Conservation (phyloP, 2,888 invertebrate genomes). For the Strigamia maritima region DNA sequence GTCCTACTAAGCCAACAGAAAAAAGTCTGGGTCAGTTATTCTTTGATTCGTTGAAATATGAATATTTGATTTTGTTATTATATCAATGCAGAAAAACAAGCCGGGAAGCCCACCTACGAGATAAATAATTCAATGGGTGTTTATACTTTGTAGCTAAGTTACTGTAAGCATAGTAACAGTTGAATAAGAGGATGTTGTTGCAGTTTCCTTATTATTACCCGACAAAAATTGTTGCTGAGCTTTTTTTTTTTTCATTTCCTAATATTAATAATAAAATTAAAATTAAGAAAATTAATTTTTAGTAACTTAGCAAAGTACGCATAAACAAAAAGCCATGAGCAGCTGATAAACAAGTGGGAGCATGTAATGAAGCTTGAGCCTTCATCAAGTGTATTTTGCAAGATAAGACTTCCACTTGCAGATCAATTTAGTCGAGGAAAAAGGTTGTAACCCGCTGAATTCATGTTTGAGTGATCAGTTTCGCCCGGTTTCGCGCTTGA, state of each 20-base stretch:
- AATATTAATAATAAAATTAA: not conserved
- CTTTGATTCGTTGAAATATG: too few relatives aligned
- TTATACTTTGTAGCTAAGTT: too few relatives aligned
- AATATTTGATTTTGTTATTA: too few relatives aligned
- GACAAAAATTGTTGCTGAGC: too few relatives aligned
- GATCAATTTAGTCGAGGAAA: not conserved
- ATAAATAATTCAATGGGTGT: too few relatives aligned
- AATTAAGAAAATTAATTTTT: not conserved
- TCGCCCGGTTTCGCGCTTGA: not conserved
- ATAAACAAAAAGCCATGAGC: not conserved
- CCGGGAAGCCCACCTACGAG: too few relatives aligned
- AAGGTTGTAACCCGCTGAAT: conserved; percentile 4
- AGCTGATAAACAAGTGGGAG: not conserved
- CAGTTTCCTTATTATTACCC: too few relatives aligned
- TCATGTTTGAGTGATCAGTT: conserved; percentile 4
- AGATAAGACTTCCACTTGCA: not conserved
- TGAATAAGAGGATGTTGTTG: too few relatives aligned
- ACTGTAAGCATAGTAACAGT: too few relatives aligned
- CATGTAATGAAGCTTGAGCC: not conserved
- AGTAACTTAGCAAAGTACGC: not conserved
- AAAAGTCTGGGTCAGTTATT: not conserved
- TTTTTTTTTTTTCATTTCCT: too few relatives aligned
- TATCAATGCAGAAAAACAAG: too few relatives aligned
- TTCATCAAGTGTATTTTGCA: conserved; percentile 4
- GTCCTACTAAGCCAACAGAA: not conserved